Conservation (phyloP, 2,888 invertebrate genomes). For the Muscina levida region DNA sequence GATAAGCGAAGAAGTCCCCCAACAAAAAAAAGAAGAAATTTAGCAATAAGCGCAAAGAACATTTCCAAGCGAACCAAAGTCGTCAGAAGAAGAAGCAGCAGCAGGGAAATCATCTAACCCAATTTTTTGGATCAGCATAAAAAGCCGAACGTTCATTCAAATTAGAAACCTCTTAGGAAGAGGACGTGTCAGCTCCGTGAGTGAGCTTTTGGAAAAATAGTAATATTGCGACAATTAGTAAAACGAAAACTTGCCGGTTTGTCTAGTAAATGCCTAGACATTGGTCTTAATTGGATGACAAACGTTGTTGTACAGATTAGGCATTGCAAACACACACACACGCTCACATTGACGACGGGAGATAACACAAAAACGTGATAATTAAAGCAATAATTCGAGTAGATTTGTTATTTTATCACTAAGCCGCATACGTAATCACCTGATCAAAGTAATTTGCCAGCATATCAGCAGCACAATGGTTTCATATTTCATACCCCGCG, state of each 20-base stretch:
- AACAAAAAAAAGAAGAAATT: background rate
- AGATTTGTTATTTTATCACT: constrained; percentile 1
- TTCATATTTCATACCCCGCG: constrained; percentile 78
- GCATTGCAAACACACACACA: no score
- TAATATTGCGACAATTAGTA: no score
- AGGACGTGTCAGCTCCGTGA: no score
- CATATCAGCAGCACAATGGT: constrained; percentile 73
- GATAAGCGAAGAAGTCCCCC: background rate
- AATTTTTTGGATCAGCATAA: constrained; percentile 29
- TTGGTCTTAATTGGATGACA: no score
- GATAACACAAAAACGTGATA: background rate
- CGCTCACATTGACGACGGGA: background rate
- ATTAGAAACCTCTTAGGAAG: constrained; percentile 33
- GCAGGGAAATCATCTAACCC: constrained; percentile 27
- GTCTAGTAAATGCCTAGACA: no score
- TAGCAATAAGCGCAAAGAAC: background rate
- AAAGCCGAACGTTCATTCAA: constrained; percentile 44
- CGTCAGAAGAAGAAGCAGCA: constrained; percentile 4
- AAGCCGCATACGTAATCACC: constrained; percentile 40
- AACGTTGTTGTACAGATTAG: no score
- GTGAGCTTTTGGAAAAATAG: no score
- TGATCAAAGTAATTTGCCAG: background rate
- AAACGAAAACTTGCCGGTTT: no score
- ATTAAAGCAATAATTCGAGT: background rate
- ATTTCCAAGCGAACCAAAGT: background rate